Evolutionary conservation across 2,888 invertebrate genomes (phyloP).

Genomic region (Lumbricus terrestris): DNA sequence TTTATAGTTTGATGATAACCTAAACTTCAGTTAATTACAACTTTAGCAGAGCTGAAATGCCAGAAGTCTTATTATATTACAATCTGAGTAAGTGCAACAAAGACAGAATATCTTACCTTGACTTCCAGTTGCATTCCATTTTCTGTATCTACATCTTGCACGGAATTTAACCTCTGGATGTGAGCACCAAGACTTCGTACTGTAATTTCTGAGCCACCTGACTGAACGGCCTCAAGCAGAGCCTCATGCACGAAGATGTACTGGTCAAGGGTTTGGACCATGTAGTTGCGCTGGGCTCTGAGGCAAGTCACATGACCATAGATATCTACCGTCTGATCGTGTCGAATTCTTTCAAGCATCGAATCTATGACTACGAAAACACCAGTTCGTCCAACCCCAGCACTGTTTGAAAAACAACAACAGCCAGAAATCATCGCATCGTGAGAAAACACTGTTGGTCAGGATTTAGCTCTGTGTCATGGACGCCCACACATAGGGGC

Average conservation of each 20-base stretch:
- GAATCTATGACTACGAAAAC: slow-evolving; percentile 84
- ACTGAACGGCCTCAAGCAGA: slow-evolving; percentile 89
- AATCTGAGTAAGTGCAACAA: neutral
- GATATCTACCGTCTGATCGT: slow-evolving; percentile 96
- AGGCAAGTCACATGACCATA: slow-evolving; percentile 98
- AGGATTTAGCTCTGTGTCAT: neutral
- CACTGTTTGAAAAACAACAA: slow-evolving; percentile 60
- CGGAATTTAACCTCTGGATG: slow-evolving; percentile 88
- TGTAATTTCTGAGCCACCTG: slow-evolving; percentile 93
- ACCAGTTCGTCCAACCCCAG: slow-evolving; percentile 67
- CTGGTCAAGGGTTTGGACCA: slow-evolving; percentile 95
- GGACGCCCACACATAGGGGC: too few relatives aligned
- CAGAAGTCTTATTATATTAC: neutral
- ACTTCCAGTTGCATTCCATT: slow-evolving; percentile 58
- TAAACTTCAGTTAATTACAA: too few relatives aligned
- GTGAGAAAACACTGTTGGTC: neutral
- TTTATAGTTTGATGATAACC: too few relatives aligned
- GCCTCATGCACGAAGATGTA: slow-evolving; percentile 99
- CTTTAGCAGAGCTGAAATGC: too few relatives aligned
- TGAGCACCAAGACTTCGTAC: slow-evolving; percentile 91
- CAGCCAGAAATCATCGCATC: neutral
- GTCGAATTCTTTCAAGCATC: slow-evolving; percentile 93
- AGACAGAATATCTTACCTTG: slow-evolving; percentile 45
- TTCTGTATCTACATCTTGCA: slow-evolving; percentile 60
- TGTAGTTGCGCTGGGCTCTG: slow-evolving; percentile 96